A percentile compares a stretch with the other conserved stretches of the same genome.
These are phyloP conservation scores for Helicoverpa assulta DNA, from an alignment of 2,888 invertebrate species.

Conservation along the genomic window DNA sequence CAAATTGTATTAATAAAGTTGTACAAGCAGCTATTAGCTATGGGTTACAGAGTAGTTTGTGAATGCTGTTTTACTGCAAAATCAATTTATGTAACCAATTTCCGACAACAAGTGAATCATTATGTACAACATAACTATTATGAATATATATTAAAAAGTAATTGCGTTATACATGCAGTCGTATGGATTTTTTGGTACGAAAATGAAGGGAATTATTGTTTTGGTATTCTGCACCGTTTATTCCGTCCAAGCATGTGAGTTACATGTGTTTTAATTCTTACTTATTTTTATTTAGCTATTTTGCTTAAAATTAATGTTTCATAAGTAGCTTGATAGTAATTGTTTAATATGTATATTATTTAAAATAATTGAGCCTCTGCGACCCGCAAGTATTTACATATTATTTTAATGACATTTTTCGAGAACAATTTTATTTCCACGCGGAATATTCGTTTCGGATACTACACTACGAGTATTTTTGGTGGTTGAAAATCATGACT, in stretches of 20 bases:
- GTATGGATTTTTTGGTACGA: constrained; percentile 12
- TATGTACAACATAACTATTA: constrained; percentile 4
- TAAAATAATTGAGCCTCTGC: no score
- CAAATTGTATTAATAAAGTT: constrained; percentile 18
- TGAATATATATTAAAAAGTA: constrained; percentile 22
- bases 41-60: constrained; percentile 13
- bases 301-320: no score
- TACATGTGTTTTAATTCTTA: not conserved
- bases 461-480: no score
- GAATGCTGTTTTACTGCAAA: constrained; percentile 11
- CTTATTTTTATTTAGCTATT: no score
- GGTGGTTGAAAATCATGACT: no score
- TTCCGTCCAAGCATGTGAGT: constrained; percentile 49
- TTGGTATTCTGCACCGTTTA: constrained; percentile 23
- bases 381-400: no score
- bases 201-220: constrained; percentile 41
- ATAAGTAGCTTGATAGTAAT: no score
- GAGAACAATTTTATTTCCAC: no score
- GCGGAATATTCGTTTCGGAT: no score
- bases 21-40: constrained; percentile 34
- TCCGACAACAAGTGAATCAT: constrained; percentile 24
- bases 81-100: constrained; percentile 44
- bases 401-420: no score
- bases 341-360: no score
- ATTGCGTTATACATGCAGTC: constrained; percentile 22